Percentiles rank a stretch among this genome's conserved stretches.
Evolutionary conservation across 2,797 vertebrate genomes (phyloP).

Genomic region (Coilia nasus): DNA sequence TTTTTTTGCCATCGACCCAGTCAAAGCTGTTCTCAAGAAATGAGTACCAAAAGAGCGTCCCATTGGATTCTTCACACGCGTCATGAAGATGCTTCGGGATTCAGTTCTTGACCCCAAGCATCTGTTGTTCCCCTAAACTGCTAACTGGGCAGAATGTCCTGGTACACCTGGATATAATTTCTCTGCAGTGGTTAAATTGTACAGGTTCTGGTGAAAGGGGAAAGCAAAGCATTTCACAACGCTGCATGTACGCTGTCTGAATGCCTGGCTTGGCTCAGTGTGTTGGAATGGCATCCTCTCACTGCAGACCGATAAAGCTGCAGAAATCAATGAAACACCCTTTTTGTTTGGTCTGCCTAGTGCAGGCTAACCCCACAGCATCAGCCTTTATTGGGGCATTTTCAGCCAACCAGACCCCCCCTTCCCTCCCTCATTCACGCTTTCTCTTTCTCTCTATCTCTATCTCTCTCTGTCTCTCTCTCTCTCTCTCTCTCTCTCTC

Average conservation of each 20-base stretch:
- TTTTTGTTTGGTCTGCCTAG: neutral
- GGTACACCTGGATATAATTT: neutral
- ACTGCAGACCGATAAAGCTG: neutral
- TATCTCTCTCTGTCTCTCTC: too few species aligned
- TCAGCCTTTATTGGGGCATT: neutral
- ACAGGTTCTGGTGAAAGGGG: neutral
- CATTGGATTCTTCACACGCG: neutral
- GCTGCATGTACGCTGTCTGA: neutral
- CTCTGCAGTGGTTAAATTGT: neutral
- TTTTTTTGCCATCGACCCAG: neutral
- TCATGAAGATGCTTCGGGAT: neutral
- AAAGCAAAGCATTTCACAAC: neutral
- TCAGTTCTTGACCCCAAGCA: neutral
- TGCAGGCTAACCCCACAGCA: neutral
- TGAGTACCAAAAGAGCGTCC: neutral
- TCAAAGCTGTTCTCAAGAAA: too few species aligned
- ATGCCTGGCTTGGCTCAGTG: neutral
- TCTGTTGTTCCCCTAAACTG: neutral
- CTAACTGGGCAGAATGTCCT: too few species aligned
- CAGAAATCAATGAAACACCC: neutral
- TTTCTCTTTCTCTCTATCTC: neutral
- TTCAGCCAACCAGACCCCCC: neutral
- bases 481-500: too few species aligned
- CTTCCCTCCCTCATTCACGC: neutral
- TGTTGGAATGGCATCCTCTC: neutral